Conservation (phyloP, 92 coral and sea anemone genomes). For the Ricordea florida region DNA sequence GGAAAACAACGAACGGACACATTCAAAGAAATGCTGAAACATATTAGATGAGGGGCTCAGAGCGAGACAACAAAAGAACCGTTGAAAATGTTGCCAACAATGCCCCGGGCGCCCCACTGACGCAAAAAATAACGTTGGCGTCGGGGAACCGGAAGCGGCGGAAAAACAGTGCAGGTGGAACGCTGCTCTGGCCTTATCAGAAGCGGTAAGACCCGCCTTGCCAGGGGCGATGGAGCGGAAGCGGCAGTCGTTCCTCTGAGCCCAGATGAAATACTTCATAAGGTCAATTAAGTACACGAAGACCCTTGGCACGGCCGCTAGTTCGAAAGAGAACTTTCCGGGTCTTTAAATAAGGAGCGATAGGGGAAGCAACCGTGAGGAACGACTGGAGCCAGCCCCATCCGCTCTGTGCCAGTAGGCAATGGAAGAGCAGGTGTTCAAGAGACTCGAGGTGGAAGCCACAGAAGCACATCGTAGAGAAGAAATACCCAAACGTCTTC, state of each 20-base stretch:
- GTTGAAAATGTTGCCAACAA: background rate
- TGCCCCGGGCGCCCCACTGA: background rate
- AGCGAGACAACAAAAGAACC: background rate
- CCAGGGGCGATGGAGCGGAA: constrained; percentile 3
- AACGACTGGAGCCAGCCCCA: background rate
- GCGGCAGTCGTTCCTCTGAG: background rate
- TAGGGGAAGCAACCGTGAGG: background rate
- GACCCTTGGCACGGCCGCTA: background rate
- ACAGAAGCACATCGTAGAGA: constrained; percentile 11
- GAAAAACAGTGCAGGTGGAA: background rate
- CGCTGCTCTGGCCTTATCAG: background rate
- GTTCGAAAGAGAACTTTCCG: background rate
- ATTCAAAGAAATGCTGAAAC: background rate
- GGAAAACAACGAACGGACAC: too few relatives aligned
- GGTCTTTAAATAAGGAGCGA: background rate
- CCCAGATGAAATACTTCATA: constrained; percentile 9
- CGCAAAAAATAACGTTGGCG: background rate
- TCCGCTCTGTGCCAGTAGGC: constrained; percentile 4
- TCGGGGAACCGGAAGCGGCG: background rate
- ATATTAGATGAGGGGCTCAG: background rate
- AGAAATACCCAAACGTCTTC: background rate
- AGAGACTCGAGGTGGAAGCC: background rate
- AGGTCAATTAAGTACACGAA: background rate
- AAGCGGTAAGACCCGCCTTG: background rate
- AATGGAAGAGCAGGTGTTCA: constrained; percentile 1